Base-by-base conservation (phyloP, 2,888 invertebrate genomes). In the Dasysyrphus tricinctus region DNA sequence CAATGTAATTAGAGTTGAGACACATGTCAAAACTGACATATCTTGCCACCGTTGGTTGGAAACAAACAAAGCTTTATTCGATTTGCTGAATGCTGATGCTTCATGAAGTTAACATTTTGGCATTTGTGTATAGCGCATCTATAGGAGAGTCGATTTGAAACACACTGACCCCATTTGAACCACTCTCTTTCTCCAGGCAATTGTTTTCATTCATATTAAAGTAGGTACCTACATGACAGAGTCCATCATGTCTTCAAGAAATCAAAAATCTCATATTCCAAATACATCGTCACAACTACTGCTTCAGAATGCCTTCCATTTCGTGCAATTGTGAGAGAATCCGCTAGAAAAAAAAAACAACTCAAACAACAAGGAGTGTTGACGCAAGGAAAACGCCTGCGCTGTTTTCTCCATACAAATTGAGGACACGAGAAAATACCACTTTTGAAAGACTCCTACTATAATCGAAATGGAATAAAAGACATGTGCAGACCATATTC, bases 131-230 rank as follows among this genome's bases (percentile, higher is more conserved):
- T 37, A 49, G 49, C 34, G 37, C 49, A 49, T 32, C 47, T 34
- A 49, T 34, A 47, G 8, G 37, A 44, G 49, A 65, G 67, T 49
- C 67, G 49, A 49, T 77, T 51, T 16, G 56, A 65, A 79, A 65
- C 67, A 65, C 59, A 51, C 75, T 84, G 80, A 84, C 84, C 80
- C 76, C 76, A 73, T 73, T 84, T 76, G 57, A 72, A 54, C 61
- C 56, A 49, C 32, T 63, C 63, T 69, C 73, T 54, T 72, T 63
- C 72, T 61, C 49, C 70, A 61, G 75, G 54, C 70, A 67, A 67
- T 57, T 75, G 80, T 67, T 80, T 84, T 76, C 80, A 84, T 80
- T 84, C 80, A 84, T 80, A 67, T 49, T 11, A 57, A 54, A 59
- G 54, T 67, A 61, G 47, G 47, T 72, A 72, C 14, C 42, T 44